Percentiles rank a stretch among this genome's conserved stretches.
Evolutionary conservation across 2,797 vertebrate genomes (phyloP).

Genomic region (Spizella passerina): DNA sequence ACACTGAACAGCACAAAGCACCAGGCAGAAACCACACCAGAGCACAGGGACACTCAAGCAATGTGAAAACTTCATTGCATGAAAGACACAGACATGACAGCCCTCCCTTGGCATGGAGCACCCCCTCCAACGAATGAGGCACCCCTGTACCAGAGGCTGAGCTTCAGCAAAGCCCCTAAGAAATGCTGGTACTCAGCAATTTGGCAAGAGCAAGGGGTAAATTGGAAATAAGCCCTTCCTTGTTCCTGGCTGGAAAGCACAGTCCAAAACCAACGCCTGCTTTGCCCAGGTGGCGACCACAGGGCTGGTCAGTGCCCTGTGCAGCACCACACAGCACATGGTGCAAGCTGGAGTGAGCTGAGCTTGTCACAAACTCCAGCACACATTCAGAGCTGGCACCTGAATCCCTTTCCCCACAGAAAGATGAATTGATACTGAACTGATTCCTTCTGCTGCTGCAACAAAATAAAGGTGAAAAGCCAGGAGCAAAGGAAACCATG

Average conservation of each 20-base stretch:
- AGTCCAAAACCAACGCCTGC: not conserved
- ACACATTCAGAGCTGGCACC: not conserved
- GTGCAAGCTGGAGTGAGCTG: not conserved
- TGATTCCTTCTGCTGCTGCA: slow-evolving; percentile 23
- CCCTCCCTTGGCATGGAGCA: not conserved
- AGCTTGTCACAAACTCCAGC: slow-evolving; percentile 37
- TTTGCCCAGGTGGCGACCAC: not conserved
- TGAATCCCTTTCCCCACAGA: slow-evolving; percentile 40
- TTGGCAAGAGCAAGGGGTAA: not conserved
- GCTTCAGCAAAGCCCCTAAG: not conserved
- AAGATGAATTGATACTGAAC: slow-evolving; percentile 45
- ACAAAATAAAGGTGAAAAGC: slow-evolving; percentile 65
- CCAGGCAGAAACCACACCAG: not conserved
- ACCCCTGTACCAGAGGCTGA: not conserved
- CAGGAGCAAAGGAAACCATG: slow-evolving; percentile 64
- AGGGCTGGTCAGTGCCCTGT: not conserved
- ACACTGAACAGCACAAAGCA: not conserved
- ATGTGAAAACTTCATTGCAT: not conserved
- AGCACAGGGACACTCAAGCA: too few species aligned
- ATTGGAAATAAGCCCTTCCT: not conserved
- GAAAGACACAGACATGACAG: not conserved
- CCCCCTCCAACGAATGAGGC: fast-evolving
- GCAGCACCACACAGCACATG: not conserved
- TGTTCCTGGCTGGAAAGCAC: not conserved
- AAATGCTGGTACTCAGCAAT: not conserved